A percentile compares a stretch with the other conserved stretches of the same genome.
Evolutionary conservation across 2,888 invertebrate species (phyloP).

Genomic region (Machimus rusticus): DNA sequence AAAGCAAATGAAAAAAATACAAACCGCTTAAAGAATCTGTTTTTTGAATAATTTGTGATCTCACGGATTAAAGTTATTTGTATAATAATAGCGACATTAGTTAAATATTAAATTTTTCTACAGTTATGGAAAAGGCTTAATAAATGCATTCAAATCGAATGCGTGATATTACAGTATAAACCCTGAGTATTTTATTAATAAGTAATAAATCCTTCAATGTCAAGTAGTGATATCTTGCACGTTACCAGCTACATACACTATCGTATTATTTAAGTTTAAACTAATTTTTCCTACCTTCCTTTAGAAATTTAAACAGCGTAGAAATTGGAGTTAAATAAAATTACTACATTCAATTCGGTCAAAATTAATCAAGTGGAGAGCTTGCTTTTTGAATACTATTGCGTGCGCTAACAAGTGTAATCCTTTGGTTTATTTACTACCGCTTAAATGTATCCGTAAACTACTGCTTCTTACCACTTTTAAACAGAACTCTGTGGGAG

Average conservation of each 20-base stretch:
- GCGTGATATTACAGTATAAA: no score
- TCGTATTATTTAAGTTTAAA: neutral
- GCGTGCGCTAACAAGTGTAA: conserved; percentile 40
- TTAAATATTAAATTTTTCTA: no score
- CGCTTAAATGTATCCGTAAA: conserved; percentile 26
- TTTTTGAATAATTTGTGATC: no score
- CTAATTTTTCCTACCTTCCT: neutral
- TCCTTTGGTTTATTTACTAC: conserved; percentile 35
- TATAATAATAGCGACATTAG: no score
- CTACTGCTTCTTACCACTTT: conserved; percentile 1
- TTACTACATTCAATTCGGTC: neutral
- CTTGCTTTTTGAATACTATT: conserved; percentile 35
- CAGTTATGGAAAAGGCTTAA: no score
- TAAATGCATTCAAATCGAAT: no score
- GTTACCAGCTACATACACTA: neutral
- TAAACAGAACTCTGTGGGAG: conserved; percentile 41
- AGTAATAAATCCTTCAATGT: no score
- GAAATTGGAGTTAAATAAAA: neutral
- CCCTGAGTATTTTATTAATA: no score
- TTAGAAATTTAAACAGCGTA: neutral
- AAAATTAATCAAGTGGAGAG: conserved; percentile 10
- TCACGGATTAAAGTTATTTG: no score
- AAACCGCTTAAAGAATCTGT: no score
- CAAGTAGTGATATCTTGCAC: neutral
- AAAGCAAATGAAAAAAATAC: no score